These are phyloP conservation scores for Xestia rhomboidea DNA, from an alignment of 2,888 invertebrate species.

Conservation along the genomic window DNA sequence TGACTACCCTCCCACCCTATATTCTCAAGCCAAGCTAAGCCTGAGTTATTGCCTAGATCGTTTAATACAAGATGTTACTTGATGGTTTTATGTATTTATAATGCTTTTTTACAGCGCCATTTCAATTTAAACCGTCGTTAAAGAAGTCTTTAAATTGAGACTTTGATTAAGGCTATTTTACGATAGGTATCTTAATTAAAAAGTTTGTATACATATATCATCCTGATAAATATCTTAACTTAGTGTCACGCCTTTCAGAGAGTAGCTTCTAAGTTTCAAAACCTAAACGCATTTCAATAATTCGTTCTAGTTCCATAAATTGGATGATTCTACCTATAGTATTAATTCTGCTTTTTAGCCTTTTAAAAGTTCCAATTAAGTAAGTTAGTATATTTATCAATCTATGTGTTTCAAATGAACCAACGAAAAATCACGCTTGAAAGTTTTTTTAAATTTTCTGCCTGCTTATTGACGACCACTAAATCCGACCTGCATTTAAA, in stretches of 20 bases:
- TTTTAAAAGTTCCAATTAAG: background rate
- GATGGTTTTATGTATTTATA: constrained; percentile 59
- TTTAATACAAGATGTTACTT: constrained; percentile 71
- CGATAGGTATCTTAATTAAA: background rate
- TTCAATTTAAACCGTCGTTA: constrained; percentile 29
- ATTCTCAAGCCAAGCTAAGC: constrained; percentile 72
- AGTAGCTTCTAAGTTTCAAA: background rate
- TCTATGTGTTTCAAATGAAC: background rate
- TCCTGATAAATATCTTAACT: background rate
- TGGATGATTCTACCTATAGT: background rate
- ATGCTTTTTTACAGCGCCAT: constrained; percentile 42
- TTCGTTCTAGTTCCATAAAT: background rate
- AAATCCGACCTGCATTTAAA: background rate
- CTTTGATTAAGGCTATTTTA: background rate
- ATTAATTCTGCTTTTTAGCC: background rate
- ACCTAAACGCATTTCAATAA: background rate
- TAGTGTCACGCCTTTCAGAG: background rate
- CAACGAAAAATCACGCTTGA: background rate
- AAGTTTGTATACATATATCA: background rate
- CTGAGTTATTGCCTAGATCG: constrained; percentile 82
- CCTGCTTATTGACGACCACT: too few species aligned
- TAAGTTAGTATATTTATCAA: background rate
- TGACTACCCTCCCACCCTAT: constrained; percentile 68
- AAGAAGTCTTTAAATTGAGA: background rate
- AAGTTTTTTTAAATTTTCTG: background rate